Base-by-base conservation (phyloP, 1,140 invertebrate species). In the Trinorchestia longiramus region DNA sequence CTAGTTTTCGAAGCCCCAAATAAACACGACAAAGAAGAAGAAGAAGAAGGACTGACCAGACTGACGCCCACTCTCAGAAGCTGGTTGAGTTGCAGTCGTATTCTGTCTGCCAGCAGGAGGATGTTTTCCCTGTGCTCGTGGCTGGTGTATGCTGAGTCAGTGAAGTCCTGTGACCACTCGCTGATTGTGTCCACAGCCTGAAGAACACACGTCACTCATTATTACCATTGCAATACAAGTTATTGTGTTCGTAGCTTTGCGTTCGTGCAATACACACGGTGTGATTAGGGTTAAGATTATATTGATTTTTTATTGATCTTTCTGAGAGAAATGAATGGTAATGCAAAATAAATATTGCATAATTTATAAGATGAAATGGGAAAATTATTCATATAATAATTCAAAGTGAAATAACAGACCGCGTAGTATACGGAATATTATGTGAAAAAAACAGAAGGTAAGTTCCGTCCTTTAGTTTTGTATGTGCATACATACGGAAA, bases 161-260 rank as follows among this genome's bases (percentile, higher is more conserved):
- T 99, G 97, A 99, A 99, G 97, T 99, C 99, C 97, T 99, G 99
- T 95, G 99, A 99, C 97, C 99, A 98, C 97, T 99, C 99, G 53
- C 99, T 98, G 42, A 99, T 98, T 62, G 98, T 98, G 96, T 99
- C 99, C 97, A 99, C 87, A 23, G 95, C 96, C 96, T 97, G 96
- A 88, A 41, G 57, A 42, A 36, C 62, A 77, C 15, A 28, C 36
- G 15, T 15, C 28, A 77, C 62, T 77, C 62, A 23, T 77, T 36
- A 28, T 77, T 15, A 36, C 62, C 15, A 36, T 36, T 36, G 28
- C 11, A 77, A 77, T 36, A 77, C 15, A 36, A 3, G 62, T 36
- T 53, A 77, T 77, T 77, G 15, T 77, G 62, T 15, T 3, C 62
- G 62, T 36, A 23, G 62, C 62, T 77, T 36, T 36, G 28, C 36